phyloP scores from a whole-genome alignment of 92 coral and sea anemone species.

The Galaxea fascicularis region DNA sequence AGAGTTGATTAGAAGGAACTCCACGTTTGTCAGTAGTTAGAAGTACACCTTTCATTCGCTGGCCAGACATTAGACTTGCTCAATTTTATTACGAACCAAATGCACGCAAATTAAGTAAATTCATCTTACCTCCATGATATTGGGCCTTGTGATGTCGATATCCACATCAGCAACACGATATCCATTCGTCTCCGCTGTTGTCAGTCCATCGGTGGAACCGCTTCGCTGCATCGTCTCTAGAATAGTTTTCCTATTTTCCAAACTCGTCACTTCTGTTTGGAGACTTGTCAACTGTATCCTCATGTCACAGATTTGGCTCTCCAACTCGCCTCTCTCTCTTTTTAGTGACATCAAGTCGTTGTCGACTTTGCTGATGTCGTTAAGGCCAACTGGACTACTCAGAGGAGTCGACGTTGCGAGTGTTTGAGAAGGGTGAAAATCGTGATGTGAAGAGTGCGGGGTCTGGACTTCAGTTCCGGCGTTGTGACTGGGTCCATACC shows the following conservation, averaged over 20 bases:
- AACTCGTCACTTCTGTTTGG: conserved; percentile 77
- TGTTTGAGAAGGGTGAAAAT: background rate
- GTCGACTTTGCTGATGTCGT: conserved; percentile 44
- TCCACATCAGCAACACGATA: conserved; percentile 16
- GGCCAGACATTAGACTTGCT: no score
- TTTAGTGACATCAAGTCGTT: conserved; percentile 61
- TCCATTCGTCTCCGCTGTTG: conserved; percentile 9
- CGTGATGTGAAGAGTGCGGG: background rate
- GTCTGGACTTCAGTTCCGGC: background rate
- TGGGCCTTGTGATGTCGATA: conserved; percentile 23
- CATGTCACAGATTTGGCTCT: conserved; percentile 81
- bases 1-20: no score
- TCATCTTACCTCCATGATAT: conserved; percentile 44
- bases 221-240: conserved; percentile 62
- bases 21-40: no score
- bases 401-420: background rate
- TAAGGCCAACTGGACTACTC: background rate
- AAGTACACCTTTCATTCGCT: no score
- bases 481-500: background rate
- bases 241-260: conserved; percentile 81
- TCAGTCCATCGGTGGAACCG: conserved; percentile 26
- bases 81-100: background rate
- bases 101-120: background rate
- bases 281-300: conserved; percentile 72
- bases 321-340: conserved; percentile 77